phyloP scores from a whole-genome alignment of 2,888 invertebrate species.

The Euplagia quadripunctaria region DNA sequence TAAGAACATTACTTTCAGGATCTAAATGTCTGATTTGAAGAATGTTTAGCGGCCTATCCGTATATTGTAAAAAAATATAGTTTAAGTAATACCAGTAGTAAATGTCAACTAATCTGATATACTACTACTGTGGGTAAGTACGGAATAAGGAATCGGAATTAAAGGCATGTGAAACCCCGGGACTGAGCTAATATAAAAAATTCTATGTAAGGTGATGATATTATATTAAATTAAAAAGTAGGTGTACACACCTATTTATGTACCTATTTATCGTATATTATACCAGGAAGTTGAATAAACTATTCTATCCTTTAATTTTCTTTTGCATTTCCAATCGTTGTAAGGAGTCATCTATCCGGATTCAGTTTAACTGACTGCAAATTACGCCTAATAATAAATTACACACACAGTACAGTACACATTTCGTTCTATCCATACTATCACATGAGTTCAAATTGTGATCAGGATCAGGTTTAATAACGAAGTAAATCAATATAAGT shows the following conservation, averaged over 20 bases:
- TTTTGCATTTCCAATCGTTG: too few relatives aligned
- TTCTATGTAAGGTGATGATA: not conserved
- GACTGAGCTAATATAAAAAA: not conserved
- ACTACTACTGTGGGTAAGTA: not conserved
- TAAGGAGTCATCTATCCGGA: too few relatives aligned
- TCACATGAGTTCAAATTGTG: too few relatives aligned
- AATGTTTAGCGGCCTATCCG: not conserved
- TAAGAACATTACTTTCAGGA: not conserved
- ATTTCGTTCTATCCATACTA: too few relatives aligned
- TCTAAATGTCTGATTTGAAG: not conserved
- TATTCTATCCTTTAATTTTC: too few relatives aligned
- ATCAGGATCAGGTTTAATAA: conserved; percentile 1
- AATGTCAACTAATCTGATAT: not conserved
- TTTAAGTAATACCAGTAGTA: not conserved
- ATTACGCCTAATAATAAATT: too few relatives aligned
- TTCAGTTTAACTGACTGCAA: too few relatives aligned
- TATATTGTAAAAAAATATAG: not conserved
- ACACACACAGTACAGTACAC: too few relatives aligned
- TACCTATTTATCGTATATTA: too few relatives aligned
- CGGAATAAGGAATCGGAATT: not conserved
- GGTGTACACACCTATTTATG: too few relatives aligned
- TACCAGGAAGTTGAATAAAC: too few relatives aligned
- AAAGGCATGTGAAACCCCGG: not conserved
- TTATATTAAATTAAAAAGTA: not conserved
- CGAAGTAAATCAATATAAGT: not conserved